A percentile compares a stretch with the other conserved stretches of the same genome.
Evolutionary conservation across 2,888 invertebrate genomes (phyloP).

Genomic region (Lycophotia porphyrea): DNA sequence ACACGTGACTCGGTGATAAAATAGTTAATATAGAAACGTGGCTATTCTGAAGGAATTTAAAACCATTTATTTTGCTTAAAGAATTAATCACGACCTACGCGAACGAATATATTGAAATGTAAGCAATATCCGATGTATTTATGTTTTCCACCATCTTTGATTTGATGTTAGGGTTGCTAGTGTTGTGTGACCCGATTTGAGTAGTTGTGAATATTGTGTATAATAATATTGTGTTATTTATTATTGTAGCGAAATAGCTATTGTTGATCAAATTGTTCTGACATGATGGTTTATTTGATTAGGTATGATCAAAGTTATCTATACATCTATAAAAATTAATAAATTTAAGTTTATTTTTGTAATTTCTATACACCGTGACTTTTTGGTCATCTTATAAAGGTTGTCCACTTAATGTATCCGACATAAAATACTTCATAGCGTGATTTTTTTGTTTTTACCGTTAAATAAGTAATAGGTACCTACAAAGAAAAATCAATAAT

Average conservation of each 20-base stretch:
- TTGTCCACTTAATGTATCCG: too few species aligned
- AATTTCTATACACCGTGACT: too few species aligned
- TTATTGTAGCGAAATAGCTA: background rate
- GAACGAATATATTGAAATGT: constrained; percentile 52
- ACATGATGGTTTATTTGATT: background rate
- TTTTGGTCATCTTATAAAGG: too few species aligned
- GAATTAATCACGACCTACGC: constrained; percentile 58
- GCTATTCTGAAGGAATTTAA: constrained; percentile 39
- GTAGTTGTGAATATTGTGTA: constrained; percentile 21
- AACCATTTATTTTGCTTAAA: constrained; percentile 41
- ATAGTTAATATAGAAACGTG: constrained; percentile 20
- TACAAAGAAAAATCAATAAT: too few species aligned
- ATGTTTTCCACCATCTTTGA: constrained; percentile 36
- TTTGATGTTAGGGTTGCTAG: constrained; percentile 35
- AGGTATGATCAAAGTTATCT: background rate
- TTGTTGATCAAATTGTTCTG: background rate
- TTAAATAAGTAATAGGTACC: too few species aligned
- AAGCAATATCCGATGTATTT: constrained; percentile 49
- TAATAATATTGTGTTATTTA: too few species aligned
- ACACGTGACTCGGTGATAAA: constrained; percentile 23
- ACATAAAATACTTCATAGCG: too few species aligned
- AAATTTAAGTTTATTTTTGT: too few species aligned
- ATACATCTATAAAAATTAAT: background rate
- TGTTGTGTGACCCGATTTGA: constrained; percentile 30
- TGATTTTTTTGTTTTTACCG: too few species aligned